Percentiles rank a stretch among this genome's conserved stretches.
Conservation (phyloP, 1,140 invertebrate genomes). For the Tetranychus urticae region DNA sequence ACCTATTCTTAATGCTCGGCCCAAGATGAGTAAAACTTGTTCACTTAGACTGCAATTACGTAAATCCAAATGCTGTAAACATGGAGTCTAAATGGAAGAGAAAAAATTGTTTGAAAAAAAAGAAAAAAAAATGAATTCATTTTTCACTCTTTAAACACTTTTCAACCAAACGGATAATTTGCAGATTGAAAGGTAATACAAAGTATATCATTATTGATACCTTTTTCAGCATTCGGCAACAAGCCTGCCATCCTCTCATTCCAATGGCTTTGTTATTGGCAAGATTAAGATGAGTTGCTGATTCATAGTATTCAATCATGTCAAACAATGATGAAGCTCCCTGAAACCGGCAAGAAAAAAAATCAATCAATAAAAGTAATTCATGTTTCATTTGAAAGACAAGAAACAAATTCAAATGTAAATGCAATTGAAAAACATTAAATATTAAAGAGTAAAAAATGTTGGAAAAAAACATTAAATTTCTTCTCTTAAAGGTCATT, state of each 20-base stretch:
- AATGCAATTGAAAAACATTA: too few relatives aligned
- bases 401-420: too few relatives aligned
- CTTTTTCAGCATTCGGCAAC: constrained; percentile 50
- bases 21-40: constrained; percentile 38
- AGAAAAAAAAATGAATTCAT: too few relatives aligned
- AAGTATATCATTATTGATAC: constrained; percentile 20
- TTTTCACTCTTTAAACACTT: too few relatives aligned
- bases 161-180: too few relatives aligned
- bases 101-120: too few relatives aligned
- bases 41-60: constrained; percentile 38
- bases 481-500: too few relatives aligned
- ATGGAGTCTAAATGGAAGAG: constrained; percentile 31
- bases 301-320: constrained; percentile 78
- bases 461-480: too few relatives aligned
- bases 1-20: constrained; percentile 36
- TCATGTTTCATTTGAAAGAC: too few relatives aligned
- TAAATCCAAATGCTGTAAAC: constrained; percentile 41
- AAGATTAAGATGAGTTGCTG: constrained; percentile 46
- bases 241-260: constrained; percentile 50
- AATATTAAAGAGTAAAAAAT: too few relatives aligned
- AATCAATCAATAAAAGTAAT: background rate
- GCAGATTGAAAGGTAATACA: too few relatives aligned
- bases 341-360: constrained; percentile 13
- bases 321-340: constrained; percentile 49
- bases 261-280: constrained; percentile 44